Evolutionary conservation across 2,113 vertebrate species (phyloP).

Genomic region (Sus scrofa): T2T-Sscrofa CM000827.6:37487001-37487500

Average conservation of each 20-base stretch:
- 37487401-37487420: fast-evolving
- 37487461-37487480: conserved; percentile 63
- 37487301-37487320: not conserved
- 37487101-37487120: not conserved
- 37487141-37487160: not conserved
- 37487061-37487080: not conserved
- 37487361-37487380: not conserved
- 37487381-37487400: not conserved
- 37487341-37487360: not conserved
- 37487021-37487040: not conserved
- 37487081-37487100: not conserved
- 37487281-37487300: not conserved
- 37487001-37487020: fast-evolving
- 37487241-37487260: not conserved
- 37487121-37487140: not conserved
- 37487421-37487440: not conserved
- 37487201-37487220: not conserved
- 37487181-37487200: not conserved
- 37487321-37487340: too few relatives aligned
- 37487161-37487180: too few relatives aligned
- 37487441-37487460: too few relatives aligned
- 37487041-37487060: not conserved
- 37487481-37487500: conserved; percentile 57
- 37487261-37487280: not conserved
- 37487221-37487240: not conserved